phyloP scores from a whole-genome alignment of 2,888 invertebrate genomes.

The Tetragonisca angustula region DNA sequence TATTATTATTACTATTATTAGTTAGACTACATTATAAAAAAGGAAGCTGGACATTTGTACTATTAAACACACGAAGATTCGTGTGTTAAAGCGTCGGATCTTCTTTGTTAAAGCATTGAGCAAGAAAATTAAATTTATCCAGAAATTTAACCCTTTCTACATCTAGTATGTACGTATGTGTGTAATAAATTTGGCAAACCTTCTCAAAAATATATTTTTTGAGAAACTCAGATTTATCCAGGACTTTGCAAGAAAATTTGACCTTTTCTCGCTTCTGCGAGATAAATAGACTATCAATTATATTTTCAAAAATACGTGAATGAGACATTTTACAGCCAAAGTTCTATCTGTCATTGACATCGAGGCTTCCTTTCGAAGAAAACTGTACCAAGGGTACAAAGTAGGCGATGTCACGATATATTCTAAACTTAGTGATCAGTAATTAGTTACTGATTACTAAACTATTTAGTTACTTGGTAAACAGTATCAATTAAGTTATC shows the following conservation, averaged over 20 bases:
- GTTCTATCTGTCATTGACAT: neutral
- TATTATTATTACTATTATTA: too few relatives aligned
- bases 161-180: too few relatives aligned
- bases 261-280: neutral
- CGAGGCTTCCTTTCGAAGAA: neutral
- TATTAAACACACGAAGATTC: too few relatives aligned
- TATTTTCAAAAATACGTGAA: neutral
- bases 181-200: too few relatives aligned
- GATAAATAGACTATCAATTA: neutral
- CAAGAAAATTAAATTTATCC: too few relatives aligned
- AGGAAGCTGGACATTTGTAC: too few relatives aligned
- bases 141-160: too few relatives aligned
- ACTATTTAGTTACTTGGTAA: neutral
- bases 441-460: neutral
- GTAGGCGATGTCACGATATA: neutral
- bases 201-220: too few relatives aligned
- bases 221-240: neutral
- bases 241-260: neutral
- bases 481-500: slow-evolving; percentile 3
- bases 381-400: neutral
- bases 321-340: neutral
- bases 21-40: too few relatives aligned
- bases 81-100: too few relatives aligned
- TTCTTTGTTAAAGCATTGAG: too few relatives aligned
- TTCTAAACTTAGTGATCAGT: neutral